A percentile compares a stretch with the other conserved stretches of the same genome.
These are phyloP conservation scores for Arion vulgaris DNA, from an alignment of 1,140 invertebrate genomes.

Conservation along the genomic window DNA sequence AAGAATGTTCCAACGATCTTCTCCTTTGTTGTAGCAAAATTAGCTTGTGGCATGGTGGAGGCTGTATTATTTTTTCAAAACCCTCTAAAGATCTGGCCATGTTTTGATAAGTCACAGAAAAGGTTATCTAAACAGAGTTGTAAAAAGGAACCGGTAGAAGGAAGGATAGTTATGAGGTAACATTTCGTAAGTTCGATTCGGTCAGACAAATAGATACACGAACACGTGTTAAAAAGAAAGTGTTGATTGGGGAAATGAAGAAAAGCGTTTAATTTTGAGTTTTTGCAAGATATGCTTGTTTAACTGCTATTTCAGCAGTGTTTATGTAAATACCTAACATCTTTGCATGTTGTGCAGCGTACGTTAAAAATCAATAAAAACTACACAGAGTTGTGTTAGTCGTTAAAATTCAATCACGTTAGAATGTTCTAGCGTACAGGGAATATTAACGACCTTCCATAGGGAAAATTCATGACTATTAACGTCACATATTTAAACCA, in stretches of 20 bases:
- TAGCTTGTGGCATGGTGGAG: background rate
- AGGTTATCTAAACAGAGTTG: background rate
- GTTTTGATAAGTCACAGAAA: conserved; percentile 3
- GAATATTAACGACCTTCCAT: background rate
- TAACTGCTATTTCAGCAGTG: background rate
- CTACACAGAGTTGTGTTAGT: background rate
- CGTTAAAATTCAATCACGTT: conserved; percentile 14
- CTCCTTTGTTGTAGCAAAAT: conserved; percentile 11
- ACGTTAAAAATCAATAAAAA: conserved; percentile 2
- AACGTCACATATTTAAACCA: conserved; percentile 4
- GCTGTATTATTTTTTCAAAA: conserved; percentile 25
- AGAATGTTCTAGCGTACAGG: background rate
- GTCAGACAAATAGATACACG: conserved; percentile 17
- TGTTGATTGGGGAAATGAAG: background rate
- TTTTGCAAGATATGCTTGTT: background rate
- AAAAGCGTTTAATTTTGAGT: conserved; percentile 7
- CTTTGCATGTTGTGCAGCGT: background rate
- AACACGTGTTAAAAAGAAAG: background rate
- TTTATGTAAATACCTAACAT: conserved; percentile 3
- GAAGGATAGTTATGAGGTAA: background rate
- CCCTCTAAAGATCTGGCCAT: background rate
- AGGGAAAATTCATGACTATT: conserved; percentile 9
- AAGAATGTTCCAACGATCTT: background rate
- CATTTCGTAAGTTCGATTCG: background rate
- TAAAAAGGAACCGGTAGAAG: background rate